Base-by-base conservation (phyloP, 2,888 invertebrate genomes). In the Choristoneura rosaceana region DNA sequence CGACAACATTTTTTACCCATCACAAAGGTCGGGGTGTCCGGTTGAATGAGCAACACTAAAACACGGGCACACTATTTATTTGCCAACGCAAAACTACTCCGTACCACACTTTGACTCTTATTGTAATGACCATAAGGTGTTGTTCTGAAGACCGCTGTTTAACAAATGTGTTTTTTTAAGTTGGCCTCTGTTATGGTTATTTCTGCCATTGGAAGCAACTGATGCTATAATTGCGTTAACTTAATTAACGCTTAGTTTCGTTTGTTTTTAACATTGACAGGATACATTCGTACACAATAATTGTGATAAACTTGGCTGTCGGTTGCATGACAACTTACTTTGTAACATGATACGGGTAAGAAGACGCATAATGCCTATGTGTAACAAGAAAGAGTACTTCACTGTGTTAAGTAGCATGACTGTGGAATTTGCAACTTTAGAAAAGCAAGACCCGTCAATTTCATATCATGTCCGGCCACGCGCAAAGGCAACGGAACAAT, bases 181-280 rank as follows among this genome's bases (percentile, higher is more conserved):
- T 74, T 77, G 76, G 80, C 73, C 12, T 17, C 47, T 70, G 74
- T 78, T 75, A 81, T 80, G 77, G 81, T 81, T 82, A 82, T 80
- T 76, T 80, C 78, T 64, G 70, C 78, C 76, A 74, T 77, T 70
- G 73, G 69, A 69, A 69, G 79, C 81, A 78, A 81, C 76, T 80
- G 81, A 87, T 85, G 82, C 81, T 75, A 80, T 90, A 88, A 90
- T 90, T 88, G 85, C 82, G 84, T 84, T 89, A 88, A 85, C 82
- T 82, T 85, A 86, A 87, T 89, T 87, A 87, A 85, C 86, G 86
- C 87, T 83, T 84, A 74, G 80, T 84, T 84, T 82, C 73, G 81
- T 86, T 82, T 82, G 82, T 80, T 76, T 79, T 73, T 73, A 77
- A 79, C 83, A 84, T 84, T 81, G 81, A 80, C 79, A 79, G 76